Conservation (phyloP, 2,797 vertebrate genomes). For the Poeciliopsis presidionis region DNA sequence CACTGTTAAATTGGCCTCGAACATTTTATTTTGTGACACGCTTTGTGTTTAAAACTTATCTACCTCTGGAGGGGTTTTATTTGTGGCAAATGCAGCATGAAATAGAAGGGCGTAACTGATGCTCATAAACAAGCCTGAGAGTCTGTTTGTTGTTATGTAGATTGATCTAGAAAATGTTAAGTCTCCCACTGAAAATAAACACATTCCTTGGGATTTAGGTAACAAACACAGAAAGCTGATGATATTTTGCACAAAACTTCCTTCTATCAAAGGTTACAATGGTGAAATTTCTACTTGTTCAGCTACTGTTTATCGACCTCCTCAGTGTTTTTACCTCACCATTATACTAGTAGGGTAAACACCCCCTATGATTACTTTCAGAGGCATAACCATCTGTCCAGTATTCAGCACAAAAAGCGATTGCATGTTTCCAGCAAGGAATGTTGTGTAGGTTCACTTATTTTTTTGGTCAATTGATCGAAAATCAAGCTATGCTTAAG, state of each 20-base stretch:
- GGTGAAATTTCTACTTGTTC: conserved; percentile 22
- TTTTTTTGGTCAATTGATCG: conserved; percentile 59
- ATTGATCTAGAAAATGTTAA: conserved; percentile 48
- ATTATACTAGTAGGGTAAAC: conserved; percentile 48
- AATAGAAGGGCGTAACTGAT: conserved; percentile 34
- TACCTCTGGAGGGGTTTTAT: conserved; percentile 45
- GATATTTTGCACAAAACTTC: conserved; percentile 20
- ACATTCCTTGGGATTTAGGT: conserved; percentile 43
- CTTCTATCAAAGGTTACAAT: conserved; percentile 33
- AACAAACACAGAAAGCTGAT: conserved; percentile 31
- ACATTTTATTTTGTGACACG: conserved; percentile 47
- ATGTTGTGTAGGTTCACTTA: conserved; percentile 50
- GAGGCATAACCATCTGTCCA: conserved; percentile 62
- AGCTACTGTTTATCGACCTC: conserved; percentile 58
- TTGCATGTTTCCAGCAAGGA: conserved; percentile 56
- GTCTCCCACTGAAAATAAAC: conserved; percentile 51
- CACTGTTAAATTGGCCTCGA: conserved; percentile 36
- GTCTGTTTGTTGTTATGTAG: conserved; percentile 52
- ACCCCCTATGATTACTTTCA: conserved; percentile 55
- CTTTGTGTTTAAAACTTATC: conserved; percentile 45
- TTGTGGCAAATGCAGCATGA: conserved; percentile 31
- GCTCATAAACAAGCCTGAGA: conserved; percentile 45
- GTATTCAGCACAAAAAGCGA: conserved; percentile 64
- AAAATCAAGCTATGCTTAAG: conserved; percentile 29
- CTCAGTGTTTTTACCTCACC: conserved; percentile 54